phyloP scores from a whole-genome alignment of 2,888 invertebrate species.

The Nyleta sp. region DNA sequence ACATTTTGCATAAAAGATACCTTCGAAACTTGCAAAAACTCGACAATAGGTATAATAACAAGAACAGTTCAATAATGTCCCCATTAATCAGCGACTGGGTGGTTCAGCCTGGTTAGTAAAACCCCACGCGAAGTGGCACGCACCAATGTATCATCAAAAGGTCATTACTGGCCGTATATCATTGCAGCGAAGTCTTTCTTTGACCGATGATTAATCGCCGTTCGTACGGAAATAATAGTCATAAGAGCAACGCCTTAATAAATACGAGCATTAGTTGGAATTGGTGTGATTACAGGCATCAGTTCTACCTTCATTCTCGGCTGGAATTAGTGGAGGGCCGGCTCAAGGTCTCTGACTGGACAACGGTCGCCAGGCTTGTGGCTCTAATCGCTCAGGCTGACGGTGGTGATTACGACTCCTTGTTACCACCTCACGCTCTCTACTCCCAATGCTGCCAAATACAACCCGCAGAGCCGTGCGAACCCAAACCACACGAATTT shows the following conservation, averaged over 20 bases:
- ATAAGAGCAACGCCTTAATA: slow-evolving; percentile 27
- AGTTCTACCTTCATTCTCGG: slow-evolving; percentile 93
- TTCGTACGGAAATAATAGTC: slow-evolving; percentile 18
- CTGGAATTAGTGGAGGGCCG: slow-evolving; percentile 90
- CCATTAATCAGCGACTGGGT: slow-evolving; percentile 5
- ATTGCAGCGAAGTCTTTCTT: slow-evolving; percentile 23
- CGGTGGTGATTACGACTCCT: slow-evolving; percentile 87
- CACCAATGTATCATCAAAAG: slow-evolving; percentile 41
- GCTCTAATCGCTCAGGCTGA: slow-evolving; percentile 90
- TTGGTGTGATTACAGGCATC: slow-evolving; percentile 84
- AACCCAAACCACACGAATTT: slow-evolving; percentile 86
- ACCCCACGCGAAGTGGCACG: neutral
- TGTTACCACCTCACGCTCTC: slow-evolving; percentile 85
- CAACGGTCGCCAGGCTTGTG: slow-evolving; percentile 87
- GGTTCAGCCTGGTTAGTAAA: slow-evolving; percentile 18
- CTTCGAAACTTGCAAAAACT: too few species aligned
- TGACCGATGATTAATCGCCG: slow-evolving; percentile 28
- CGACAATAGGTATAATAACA: neutral
- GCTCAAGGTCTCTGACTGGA: slow-evolving; percentile 88
- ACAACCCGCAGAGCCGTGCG: slow-evolving; percentile 83
- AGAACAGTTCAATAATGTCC: neutral
- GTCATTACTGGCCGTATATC: slow-evolving; percentile 50
- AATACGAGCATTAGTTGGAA: slow-evolving; percentile 32
- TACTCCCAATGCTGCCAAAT: slow-evolving; percentile 87
- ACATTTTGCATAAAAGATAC: too few species aligned